Conservation (phyloP, 2,113 vertebrate species). For the Eulemur macaco region DNA sequence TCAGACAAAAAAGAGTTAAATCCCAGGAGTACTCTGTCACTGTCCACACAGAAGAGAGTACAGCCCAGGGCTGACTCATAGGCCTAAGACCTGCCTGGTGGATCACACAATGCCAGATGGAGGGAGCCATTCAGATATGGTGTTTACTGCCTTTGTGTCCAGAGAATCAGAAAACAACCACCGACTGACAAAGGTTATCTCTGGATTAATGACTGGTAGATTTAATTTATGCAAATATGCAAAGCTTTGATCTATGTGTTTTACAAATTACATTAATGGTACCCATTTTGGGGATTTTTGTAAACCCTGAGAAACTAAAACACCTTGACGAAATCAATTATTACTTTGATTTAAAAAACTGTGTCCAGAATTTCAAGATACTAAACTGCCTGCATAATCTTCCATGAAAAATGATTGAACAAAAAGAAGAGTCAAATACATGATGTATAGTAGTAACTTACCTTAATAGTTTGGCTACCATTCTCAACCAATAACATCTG, state of each 20-base stretch:
- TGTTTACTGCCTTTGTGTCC: conserved; percentile 47
- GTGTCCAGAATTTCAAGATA: conserved; percentile 13
- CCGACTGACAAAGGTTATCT: conserved; percentile 52
- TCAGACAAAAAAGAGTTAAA: conserved; percentile 20
- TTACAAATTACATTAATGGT: conserved; percentile 46
- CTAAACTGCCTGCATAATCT: neutral
- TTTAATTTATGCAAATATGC: conserved; percentile 72
- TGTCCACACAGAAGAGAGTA: neutral
- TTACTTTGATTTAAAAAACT: conserved; percentile 53
- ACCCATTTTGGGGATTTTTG: conserved; percentile 49
- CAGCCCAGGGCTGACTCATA: neutral
- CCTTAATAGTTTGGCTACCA: neutral
- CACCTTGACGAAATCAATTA: conserved; percentile 16
- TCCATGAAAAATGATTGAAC: neutral
- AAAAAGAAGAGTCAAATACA: neutral
- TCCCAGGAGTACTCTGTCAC: neutral
- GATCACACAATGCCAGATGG: conserved; percentile 41
- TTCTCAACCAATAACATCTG: neutral
- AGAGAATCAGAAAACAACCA: neutral
- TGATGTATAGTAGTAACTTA: neutral
- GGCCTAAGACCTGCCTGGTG: conserved; percentile 42
- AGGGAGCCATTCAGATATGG: conserved; percentile 35
- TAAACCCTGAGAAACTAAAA: conserved; percentile 59
- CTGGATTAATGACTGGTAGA: neutral
- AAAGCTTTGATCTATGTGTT: conserved; percentile 65